Base-by-base conservation (phyloP, 2,797 vertebrate genomes). In the Neosilurus hyrtlii region DNA sequence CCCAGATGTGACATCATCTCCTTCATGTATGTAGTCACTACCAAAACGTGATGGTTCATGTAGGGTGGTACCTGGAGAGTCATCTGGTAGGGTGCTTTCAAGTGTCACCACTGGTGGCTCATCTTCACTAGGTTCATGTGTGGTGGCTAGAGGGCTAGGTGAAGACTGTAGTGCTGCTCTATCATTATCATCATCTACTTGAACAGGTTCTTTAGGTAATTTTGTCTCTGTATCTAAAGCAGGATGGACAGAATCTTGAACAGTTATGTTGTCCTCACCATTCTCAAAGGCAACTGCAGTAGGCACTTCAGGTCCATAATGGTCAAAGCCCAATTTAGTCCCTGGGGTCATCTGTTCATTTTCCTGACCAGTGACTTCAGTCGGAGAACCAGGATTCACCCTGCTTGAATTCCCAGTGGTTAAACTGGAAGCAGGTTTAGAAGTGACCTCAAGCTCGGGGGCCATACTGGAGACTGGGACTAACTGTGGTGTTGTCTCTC, bases 401-500 rank as follows among this genome's bases (percentile, higher is more conserved):
- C 66, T 62, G 3, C 65, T 51, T 61, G 30, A 65, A 26, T 62
- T 79, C 22, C 71, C 37, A 65, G 84, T 75, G 37, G 62, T 51
- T 24, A 80, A 74, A 83, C 18, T 70, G 63, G 75, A 56, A 80
- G 67, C 56, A 79, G 83, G 26, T 43, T 78, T 72, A 82, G 37
- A 20, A 57, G 43, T 79, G 35, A 67, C 72, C 61, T 79, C 74
- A 8, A 79, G 83, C 89, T 89, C 49, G 90, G 91, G 52, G 90
- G 89, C 66, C 88, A 84, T 30, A 86, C 63, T 49, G 49, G 87
- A 79, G 85, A 89, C 84, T 67, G 89, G 86, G 74, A 90, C 88
- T 76, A 89, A 86, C 51, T 92, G 86, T 78, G 86, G 94, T 96
- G 87, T 37, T 77, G 63, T 71, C 78, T 70, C 52, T 67, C 51